Evolutionary conservation across 2,888 invertebrate genomes (phyloP).

Genomic region (Eupithecia centaureata): DNA sequence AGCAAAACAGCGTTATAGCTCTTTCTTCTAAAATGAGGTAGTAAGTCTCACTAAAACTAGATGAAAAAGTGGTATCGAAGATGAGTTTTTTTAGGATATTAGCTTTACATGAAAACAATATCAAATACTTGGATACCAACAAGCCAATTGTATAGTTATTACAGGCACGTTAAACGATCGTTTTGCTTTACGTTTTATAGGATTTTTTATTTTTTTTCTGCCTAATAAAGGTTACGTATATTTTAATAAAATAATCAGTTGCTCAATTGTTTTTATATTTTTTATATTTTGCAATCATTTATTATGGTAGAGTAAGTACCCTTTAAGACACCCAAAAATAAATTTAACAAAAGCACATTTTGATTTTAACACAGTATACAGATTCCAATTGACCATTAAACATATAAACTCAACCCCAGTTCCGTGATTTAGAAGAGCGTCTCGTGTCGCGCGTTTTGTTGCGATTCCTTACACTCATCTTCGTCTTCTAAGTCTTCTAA

Average conservation of each 20-base stretch:
- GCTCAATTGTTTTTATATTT: too few relatives aligned
- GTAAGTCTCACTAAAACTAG: slow-evolving; percentile 10
- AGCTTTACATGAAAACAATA: slow-evolving; percentile 28
- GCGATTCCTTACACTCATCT: too few relatives aligned
- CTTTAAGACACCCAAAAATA: neutral
- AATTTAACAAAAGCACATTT: neutral
- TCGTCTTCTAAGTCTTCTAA: too few relatives aligned
- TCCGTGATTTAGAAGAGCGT: too few relatives aligned
- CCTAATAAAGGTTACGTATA: neutral
- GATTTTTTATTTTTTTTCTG: neutral
- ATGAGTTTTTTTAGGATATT: neutral
- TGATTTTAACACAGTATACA: too few relatives aligned
- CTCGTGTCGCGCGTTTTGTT: too few relatives aligned
- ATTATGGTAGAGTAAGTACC: neutral
- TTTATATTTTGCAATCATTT: neutral
- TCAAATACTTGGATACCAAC: slow-evolving; percentile 27
- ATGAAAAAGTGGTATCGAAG: neutral
- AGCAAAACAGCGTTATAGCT: slow-evolving; percentile 4
- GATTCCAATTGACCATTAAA: too few relatives aligned
- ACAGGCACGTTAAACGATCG: slow-evolving; percentile 34
- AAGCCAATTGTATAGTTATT: slow-evolving; percentile 17
- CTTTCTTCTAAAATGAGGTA: neutral
- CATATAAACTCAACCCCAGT: too few relatives aligned
- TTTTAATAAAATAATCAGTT: neutral
- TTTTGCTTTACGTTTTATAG: neutral